Base-by-base conservation (phyloP, 2,797 vertebrate genomes). In the Cossypha niveicapilla region DNA sequence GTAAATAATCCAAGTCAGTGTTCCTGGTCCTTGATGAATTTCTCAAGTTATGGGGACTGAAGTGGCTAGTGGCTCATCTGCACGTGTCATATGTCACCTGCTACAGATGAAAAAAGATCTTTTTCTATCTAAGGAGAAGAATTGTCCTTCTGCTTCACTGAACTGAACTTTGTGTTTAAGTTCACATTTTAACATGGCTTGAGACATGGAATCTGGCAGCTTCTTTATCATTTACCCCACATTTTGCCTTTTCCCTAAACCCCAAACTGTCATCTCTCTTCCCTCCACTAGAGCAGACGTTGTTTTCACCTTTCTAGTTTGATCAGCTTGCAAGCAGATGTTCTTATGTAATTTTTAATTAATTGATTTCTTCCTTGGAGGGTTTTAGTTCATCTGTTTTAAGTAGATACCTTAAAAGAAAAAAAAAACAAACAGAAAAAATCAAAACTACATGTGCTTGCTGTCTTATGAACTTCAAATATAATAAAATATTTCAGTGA, bases 291-390 rank as follows among this genome's bases (percentile, higher is more conserved):
- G 86, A 91, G 93, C 85, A 93, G 89, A 92, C 86, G 13, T 76
- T 34, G 73, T 96, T 93, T 95, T 96, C 95, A 96, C 92, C 93
- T 96, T 93, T 93, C 93, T 82, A 79, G 84, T 95, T 95, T 94
- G 87, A 95, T 93, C 84, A 50, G 86, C 90, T 92, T 95, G 90
- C 90, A 90, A 96, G 88, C 96, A 96, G 94, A 90, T 96, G 95
- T 97, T 97, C 93, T 88, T 80, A 92, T 73, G 92, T 95, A 96
- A 94, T 93, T 95, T 94, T 93, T 90, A 97, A 96, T 97, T 96
- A 96, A 96, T 94, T 93, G 92, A 90, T 95, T 94, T 96, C 93
- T 97, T 93, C 92, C 92, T 96, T 72, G 79, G 88, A 97, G 93
- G 57, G 83, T 95, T 95, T 95, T 95, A 77, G 74, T 94, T 97